A percentile compares a stretch with the other conserved stretches of the same genome.
phyloP scores from a whole-genome alignment of 2,797 vertebrate genomes.

The Mormyrus hasselquistii region DNA sequence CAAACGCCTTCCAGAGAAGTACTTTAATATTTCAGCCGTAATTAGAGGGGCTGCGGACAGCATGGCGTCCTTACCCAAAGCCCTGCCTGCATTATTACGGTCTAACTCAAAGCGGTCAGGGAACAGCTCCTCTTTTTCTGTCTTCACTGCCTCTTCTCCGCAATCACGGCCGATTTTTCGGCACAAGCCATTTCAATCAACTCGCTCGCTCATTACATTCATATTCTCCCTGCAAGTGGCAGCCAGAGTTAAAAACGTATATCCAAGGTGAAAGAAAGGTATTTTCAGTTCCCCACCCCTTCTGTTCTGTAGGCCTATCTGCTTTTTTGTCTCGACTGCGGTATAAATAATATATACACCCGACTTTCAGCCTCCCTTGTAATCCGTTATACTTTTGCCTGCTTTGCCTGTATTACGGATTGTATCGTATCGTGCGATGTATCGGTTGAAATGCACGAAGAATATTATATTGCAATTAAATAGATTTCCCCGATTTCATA shows the following conservation, averaged over 20 bases:
- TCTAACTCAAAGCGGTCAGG: background rate
- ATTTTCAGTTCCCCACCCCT: background rate
- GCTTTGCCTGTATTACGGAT: conserved; percentile 14
- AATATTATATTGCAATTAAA: conserved; percentile 14
- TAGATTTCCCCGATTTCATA: background rate
- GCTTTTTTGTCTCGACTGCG: conserved; percentile 20
- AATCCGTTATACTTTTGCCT: background rate
- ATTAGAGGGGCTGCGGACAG: background rate
- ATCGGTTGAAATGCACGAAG: conserved; percentile 17
- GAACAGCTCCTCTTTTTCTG: background rate
- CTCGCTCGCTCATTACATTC: background rate
- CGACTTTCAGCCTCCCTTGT: conserved; percentile 6
- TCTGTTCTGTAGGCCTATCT: background rate
- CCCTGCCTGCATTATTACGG: background rate
- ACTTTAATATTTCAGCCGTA: background rate
- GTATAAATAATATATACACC: conserved; percentile 17
- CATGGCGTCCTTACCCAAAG: background rate
- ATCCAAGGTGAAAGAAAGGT: background rate
- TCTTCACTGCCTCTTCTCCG: background rate
- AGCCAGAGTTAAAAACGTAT: background rate
- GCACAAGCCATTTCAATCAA: background rate
- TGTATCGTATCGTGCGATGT: conserved; percentile 10
- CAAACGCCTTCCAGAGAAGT: background rate
- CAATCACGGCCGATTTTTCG: background rate
- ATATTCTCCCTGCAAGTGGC: conserved; percentile 7